These are phyloP conservation scores for Neelides folsomi DNA, from an alignment of 2,888 invertebrate species.

Conservation along the genomic window DNA sequence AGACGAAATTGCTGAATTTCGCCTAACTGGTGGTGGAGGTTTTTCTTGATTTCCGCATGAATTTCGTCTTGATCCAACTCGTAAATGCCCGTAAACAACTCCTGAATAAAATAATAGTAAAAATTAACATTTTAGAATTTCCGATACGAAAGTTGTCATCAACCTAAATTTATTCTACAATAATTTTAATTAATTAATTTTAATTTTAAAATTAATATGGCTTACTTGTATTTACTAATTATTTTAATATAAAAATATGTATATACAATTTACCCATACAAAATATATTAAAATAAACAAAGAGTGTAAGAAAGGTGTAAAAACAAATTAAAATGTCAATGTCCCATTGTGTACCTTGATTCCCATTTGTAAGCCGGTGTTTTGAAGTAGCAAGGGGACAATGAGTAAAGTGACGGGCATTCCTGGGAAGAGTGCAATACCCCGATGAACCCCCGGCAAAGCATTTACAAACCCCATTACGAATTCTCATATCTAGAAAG, in stretches of 20 bases:
- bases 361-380: background rate
- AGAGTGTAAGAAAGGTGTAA: no score
- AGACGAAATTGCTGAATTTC: conserved; percentile 52
- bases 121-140: conserved; percentile 2
- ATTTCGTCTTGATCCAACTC: conserved; percentile 41
- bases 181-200: no score
- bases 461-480: conserved; percentile 16
- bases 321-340: background rate
- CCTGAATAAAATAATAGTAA: conserved; percentile 10
- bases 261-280: no score
- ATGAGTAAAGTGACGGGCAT: conserved; percentile 12
- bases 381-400: conserved; percentile 10
- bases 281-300: no score
- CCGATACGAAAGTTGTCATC: background rate
- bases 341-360: background rate
- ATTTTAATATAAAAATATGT: no score
- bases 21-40: conserved; percentile 69
- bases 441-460: conserved; percentile 11
- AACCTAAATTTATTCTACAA: no score
- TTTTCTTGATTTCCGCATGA: conserved; percentile 43
- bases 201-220: no score
- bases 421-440: conserved; percentile 19
- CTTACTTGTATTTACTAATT: no score
- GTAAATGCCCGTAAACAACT: conserved; percentile 38
- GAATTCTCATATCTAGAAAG: background rate